A percentile compares a stretch with the other conserved stretches of the same genome.
These are phyloP conservation scores for Orthosia gothica DNA, from an alignment of 2,888 invertebrate genomes.

Conservation along the genomic window DNA sequence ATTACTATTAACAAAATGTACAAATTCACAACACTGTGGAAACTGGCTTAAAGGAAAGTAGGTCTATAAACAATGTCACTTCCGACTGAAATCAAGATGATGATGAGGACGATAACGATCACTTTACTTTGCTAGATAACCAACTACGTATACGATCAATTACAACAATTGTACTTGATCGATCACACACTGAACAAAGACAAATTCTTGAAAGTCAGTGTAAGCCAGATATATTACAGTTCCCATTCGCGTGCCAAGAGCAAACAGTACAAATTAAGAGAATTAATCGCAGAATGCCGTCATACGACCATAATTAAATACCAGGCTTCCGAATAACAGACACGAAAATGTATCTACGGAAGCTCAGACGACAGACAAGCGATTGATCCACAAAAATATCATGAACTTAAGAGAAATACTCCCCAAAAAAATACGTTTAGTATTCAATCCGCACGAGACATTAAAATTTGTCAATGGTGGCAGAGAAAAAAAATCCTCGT, in stretches of 20 bases:
- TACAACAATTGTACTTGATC: constrained; percentile 54
- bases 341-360: constrained; percentile 55
- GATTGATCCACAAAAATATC: constrained; percentile 30
- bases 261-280: constrained; percentile 50
- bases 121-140: background rate
- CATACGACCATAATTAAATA: constrained; percentile 40
- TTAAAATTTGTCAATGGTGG: constrained; percentile 81
- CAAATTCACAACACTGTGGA: background rate
- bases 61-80: too few relatives aligned
- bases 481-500: constrained; percentile 75
- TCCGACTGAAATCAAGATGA: background rate
- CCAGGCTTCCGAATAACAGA: constrained; percentile 35
- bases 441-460: constrained; percentile 82
- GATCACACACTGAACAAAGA: constrained; percentile 37
- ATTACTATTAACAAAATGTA: constrained; percentile 1
- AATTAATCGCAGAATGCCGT: constrained; percentile 46
- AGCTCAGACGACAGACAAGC: constrained; percentile 58
- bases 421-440: constrained; percentile 71
- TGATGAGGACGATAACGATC: background rate
- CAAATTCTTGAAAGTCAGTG: constrained; percentile 50
- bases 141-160: constrained; percentile 8
- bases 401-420: constrained; percentile 8
- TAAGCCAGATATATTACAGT: constrained; percentile 58
- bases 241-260: constrained; percentile 36
- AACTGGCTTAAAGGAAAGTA: background rate